These are phyloP conservation scores for Chunga burmeisteri DNA, from an alignment of 2,113 vertebrate genomes.

Conservation along the genomic window DNA sequence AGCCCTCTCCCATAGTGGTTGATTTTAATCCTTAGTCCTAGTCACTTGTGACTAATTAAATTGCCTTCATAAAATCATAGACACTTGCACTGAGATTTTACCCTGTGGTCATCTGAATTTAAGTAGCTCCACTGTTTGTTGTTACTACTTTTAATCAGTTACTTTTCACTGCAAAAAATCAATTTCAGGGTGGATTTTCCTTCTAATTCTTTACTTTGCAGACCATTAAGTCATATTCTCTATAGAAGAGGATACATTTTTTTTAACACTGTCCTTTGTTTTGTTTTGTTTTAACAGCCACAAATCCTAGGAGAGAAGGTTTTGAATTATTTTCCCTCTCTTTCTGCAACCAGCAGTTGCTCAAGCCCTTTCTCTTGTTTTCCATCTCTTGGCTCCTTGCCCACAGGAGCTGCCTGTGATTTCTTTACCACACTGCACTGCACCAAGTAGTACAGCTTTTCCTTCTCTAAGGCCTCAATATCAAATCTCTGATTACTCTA, in stretches of 20 bases:
- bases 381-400: background rate
- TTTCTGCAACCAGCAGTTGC: background rate
- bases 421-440: background rate
- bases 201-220: background rate
- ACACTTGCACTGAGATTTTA: background rate
- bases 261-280: background rate
- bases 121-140: background rate
- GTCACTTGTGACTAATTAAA: slow-evolving; percentile 8
- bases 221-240: background rate
- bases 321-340: background rate
- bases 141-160: background rate
- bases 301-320: background rate
- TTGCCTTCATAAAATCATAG: background rate
- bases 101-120: background rate
- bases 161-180: background rate
- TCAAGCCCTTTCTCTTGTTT: background rate
- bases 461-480: background rate
- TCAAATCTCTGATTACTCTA: background rate
- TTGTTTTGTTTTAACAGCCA: background rate
- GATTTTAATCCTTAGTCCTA: slow-evolving; percentile 7
- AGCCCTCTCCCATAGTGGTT: background rate
- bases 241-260: background rate
- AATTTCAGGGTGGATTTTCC: background rate
- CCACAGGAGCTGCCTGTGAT: background rate
- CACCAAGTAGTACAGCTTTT: background rate